A percentile compares a stretch with the other conserved stretches of the same genome.
phyloP scores from a whole-genome alignment of 2,113 vertebrate genomes.

The Gobio gobio region DNA sequence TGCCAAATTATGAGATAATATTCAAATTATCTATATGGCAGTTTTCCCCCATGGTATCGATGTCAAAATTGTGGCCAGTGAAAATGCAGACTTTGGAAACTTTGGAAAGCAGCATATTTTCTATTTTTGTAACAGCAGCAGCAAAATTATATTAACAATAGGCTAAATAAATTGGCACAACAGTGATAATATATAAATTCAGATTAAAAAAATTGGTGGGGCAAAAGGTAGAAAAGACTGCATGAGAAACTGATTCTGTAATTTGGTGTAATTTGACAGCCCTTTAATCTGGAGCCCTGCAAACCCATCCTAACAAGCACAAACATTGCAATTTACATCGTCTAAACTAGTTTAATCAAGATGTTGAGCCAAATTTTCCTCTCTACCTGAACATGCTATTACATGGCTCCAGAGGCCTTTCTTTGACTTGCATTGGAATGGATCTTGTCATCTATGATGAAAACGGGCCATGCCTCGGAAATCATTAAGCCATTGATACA shows the following conservation, averaged over 20 bases:
- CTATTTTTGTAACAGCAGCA: no score
- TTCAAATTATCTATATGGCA: no score
- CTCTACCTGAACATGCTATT: conserved; percentile 18
- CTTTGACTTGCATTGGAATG: conserved; percentile 33
- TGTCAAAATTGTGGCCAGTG: no score
- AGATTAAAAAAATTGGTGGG: not conserved
- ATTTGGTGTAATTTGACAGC: no score
- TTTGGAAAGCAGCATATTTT: no score
- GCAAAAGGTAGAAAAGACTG: not conserved
- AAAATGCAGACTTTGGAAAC: no score
- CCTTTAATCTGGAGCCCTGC: not conserved
- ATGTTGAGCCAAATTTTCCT: not conserved
- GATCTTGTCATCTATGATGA: conserved; percentile 44
- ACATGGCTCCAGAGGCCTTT: conserved; percentile 41
- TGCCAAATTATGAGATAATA: no score
- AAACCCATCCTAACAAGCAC: not conserved
- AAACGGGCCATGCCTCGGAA: conserved; percentile 68
- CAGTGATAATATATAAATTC: no score
- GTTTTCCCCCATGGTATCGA: no score
- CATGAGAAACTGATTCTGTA: no score
- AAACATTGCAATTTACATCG: not conserved
- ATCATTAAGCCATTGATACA: conserved; percentile 64
- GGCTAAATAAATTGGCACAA: no score
- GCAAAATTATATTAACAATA: no score
- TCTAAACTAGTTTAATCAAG: not conserved